Base-by-base conservation (phyloP, 2,797 vertebrate genomes). In the Phaenicophaeus curvirostris region DNA sequence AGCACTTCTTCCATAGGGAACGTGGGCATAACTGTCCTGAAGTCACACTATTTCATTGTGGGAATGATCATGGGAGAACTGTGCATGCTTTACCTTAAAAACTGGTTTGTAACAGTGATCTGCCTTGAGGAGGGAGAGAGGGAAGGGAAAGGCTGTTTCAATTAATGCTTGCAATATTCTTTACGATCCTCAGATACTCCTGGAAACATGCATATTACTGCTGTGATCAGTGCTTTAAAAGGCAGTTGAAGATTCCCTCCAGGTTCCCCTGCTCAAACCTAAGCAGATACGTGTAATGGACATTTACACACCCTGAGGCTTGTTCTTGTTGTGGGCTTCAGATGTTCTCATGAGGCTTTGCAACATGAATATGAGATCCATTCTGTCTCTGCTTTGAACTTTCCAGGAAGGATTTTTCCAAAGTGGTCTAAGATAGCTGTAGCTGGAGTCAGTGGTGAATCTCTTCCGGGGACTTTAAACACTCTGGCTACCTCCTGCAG, bases 1-100 rank as follows among this genome's bases (percentile, higher is more conserved):
- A 55, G 30, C 61, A 5, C 35, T 51, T 12, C n/a, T 72, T 68
- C 25, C 33, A 19, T 11, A 5, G 24, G 35, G 58, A 75, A 30
- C 37, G 15, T 0, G 2, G 37, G 19, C 17, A 2, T 2, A 7
- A 6, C 35, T 42, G 46, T 58, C 42, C 69, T 69, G 53, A 8
- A 23, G 6, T 84, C 59, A 51, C n/a, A 28, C 4, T 4, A 4
- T 55, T 66, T 68, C 30, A 10, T 3, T 51, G n/a, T 27, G 71
- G 63, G 5, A 19, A 30, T 19, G 11, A 28, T 33, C 37, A 33
- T 13, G 30, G 42, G 21, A 57, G 53, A 59, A 48, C 3, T 11
- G 9, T 46, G 50, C 5, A 1, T 14, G 54, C 61, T 14, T 57
- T 53, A 10, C 61, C 14, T 57, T 59, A 12, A 55, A 53, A 84